These are phyloP conservation scores for Polia nebulosa DNA, from an alignment of 2,888 invertebrate species.

Conservation along the genomic window DNA sequence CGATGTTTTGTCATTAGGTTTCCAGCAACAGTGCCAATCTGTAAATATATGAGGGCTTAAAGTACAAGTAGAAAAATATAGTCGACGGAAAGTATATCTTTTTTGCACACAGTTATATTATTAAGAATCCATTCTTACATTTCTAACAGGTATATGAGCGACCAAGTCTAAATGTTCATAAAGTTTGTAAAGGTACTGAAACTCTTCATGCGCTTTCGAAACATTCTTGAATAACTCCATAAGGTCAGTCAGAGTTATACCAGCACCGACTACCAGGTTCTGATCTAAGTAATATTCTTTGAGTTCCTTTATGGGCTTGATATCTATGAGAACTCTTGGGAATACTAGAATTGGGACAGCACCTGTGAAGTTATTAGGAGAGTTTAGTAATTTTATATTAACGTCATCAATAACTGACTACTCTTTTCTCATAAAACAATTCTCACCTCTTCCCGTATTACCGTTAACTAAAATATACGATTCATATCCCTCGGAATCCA, in stretches of 20 bases:
- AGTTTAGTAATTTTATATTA: neutral
- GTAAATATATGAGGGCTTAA: constrained; percentile 61
- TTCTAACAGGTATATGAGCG: constrained; percentile 94
- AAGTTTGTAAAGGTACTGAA: constrained; percentile 91
- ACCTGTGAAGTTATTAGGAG: constrained; percentile 71
- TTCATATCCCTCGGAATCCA: constrained; percentile 77
- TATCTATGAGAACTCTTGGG: constrained; percentile 92
- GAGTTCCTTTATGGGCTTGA: constrained; percentile 91
- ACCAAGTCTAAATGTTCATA: constrained; percentile 93
- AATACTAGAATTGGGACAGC: constrained; percentile 82
- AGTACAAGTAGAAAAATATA: too few species aligned
- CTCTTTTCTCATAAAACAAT: too few species aligned
- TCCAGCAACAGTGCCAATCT: constrained; percentile 92
- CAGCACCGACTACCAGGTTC: constrained; percentile 91
- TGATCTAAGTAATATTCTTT: constrained; percentile 81
- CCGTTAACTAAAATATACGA: constrained; percentile 93
- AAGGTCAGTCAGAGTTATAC: constrained; percentile 90
- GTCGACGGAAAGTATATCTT: too few species aligned
- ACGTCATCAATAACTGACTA: too few species aligned
- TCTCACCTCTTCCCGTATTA: constrained; percentile 93
- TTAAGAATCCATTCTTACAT: too few species aligned
- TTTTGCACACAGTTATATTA: too few species aligned
- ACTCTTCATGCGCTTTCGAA: constrained; percentile 81
- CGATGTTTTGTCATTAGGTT: constrained; percentile 93
- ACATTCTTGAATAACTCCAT: constrained; percentile 87